Conservation (phyloP, 2,797 vertebrate genomes). For the Schizothorax lantsangensis region DNA sequence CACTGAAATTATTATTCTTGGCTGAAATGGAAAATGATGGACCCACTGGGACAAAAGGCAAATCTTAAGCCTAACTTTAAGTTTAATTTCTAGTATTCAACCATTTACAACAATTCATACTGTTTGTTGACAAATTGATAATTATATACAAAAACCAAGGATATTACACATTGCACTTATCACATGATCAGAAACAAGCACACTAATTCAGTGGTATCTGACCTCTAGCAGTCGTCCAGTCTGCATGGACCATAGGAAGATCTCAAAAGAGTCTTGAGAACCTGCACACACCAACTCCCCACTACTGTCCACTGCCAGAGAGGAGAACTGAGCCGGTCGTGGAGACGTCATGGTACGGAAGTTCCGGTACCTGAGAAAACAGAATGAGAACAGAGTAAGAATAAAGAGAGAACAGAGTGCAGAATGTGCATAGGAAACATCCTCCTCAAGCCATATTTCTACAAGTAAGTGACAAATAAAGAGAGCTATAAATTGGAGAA, state of each 20-base stretch:
- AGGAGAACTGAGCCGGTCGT: conserved; percentile 91
- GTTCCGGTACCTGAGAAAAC: conserved; percentile 91
- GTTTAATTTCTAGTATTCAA: neutral
- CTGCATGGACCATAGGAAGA: conserved; percentile 98
- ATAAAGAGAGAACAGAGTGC: neutral
- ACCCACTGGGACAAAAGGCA: neutral
- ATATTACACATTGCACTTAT: neutral
- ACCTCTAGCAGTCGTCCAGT: conserved; percentile 94
- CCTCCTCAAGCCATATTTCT: neutral
- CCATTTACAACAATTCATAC: neutral
- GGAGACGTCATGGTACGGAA: conserved; percentile 96
- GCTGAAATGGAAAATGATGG: neutral
- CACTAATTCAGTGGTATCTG: conserved; percentile 54
- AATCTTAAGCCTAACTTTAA: neutral
- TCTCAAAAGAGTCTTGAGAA: conserved; percentile 94
- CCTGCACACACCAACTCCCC: conserved; percentile 94
- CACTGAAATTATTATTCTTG: neutral
- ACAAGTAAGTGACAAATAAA: neutral
- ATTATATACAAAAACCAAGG: neutral
- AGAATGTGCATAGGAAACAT: neutral
- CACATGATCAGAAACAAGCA: neutral
- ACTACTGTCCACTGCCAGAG: conserved; percentile 88
- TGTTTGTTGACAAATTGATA: neutral
- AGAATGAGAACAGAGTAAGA: neutral
- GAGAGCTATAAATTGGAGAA: no score